Evolutionary conservation across 2,888 invertebrate genomes (phyloP).

Genomic region (Copidosoma aretas): DNA sequence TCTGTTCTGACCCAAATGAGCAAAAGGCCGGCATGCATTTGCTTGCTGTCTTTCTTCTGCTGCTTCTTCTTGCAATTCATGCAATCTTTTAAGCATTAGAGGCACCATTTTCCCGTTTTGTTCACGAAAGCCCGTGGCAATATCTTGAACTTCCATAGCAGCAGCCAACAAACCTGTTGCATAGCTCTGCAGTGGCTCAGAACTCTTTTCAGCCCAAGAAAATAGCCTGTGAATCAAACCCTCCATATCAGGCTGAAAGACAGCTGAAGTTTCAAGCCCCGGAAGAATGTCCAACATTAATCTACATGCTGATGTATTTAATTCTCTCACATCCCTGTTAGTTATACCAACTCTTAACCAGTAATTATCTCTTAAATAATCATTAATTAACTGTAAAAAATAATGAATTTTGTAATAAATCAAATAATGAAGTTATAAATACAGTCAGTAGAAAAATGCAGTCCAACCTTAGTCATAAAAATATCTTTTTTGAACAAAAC

Average conservation of each 20-base stretch:
- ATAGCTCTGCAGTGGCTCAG: slow-evolving; percentile 92
- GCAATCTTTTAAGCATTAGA: slow-evolving; percentile 83
- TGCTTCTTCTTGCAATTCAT: slow-evolving; percentile 72
- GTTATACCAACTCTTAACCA: slow-evolving; percentile 76
- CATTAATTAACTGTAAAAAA: slow-evolving; percentile 78
- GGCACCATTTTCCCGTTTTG: slow-evolving; percentile 87
- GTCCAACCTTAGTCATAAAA: slow-evolving; percentile 86
- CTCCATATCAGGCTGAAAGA: slow-evolving; percentile 89
- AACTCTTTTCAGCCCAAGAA: slow-evolving; percentile 86
- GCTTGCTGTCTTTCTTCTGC: slow-evolving; percentile 55
- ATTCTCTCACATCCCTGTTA: slow-evolving; percentile 73
- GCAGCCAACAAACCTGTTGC: slow-evolving; percentile 92
- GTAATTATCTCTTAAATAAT: slow-evolving; percentile 87
- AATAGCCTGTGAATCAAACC: slow-evolving; percentile 84
- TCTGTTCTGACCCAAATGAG: slow-evolving; percentile 63
- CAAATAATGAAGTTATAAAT: neutral
- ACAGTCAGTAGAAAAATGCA: neutral
- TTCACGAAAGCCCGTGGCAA: slow-evolving; percentile 89
- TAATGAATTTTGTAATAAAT: slow-evolving; percentile 8
- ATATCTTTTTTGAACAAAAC: slow-evolving; percentile 91
- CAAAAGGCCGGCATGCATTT: slow-evolving; percentile 65
- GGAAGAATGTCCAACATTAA: slow-evolving; percentile 92
- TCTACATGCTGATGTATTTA: slow-evolving; percentile 90
- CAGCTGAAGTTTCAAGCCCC: slow-evolving; percentile 92
- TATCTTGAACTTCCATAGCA: slow-evolving; percentile 96